Base-by-base conservation (phyloP, 2,797 vertebrate genomes). In the Somateria mollissima region DNA sequence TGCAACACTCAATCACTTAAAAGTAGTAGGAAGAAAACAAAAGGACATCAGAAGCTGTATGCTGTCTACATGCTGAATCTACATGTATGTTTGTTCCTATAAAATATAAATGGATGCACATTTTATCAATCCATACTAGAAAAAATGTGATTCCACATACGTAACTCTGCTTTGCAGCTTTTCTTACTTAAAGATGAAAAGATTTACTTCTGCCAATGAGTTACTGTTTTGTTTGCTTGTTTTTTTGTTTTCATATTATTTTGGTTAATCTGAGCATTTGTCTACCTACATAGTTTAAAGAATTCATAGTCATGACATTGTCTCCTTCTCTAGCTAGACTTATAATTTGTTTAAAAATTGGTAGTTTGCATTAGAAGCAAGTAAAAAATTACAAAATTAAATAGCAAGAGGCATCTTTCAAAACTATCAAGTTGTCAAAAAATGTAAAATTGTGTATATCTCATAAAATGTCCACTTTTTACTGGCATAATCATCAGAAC, bases 81-180 rank as follows among this genome's bases (percentile, higher is more conserved):
- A 2, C 0, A 0, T 66, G 7, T 24, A 0, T 66, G 7, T 27
- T 82, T 61, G 49, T 73, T 65, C 7, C 11, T 27, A 53, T 67
- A 56, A 75, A 47, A 32, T 36, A 57, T 4, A 78, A 79, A 43
- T n/a, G 4, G 8, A 54, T 13, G 1, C 2, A 22, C 25, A 32
- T 82, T 87, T 87, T 60, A 64, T 36, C 76, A 24, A 28, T 5
- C 4, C 3, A 28, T 20, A 5, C 0, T 56, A 36, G 2, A 39
- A 3, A 9, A 85, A 36, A 22, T 72, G 13, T 53, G 21, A 77
- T 87, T 86, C 86, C 13, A 32, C 12, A 5, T 22, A 54, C 24
- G 10, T 39, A 86, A 90, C 4, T 32, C 28, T 45, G 10, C 4
- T 92, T 71, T 20, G 49, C 15, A 41, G 13, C 8, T 89, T 77